Evolutionary conservation across 2,113 vertebrate genomes (phyloP).

Genomic region (Muntiacus muntjak): DNA sequence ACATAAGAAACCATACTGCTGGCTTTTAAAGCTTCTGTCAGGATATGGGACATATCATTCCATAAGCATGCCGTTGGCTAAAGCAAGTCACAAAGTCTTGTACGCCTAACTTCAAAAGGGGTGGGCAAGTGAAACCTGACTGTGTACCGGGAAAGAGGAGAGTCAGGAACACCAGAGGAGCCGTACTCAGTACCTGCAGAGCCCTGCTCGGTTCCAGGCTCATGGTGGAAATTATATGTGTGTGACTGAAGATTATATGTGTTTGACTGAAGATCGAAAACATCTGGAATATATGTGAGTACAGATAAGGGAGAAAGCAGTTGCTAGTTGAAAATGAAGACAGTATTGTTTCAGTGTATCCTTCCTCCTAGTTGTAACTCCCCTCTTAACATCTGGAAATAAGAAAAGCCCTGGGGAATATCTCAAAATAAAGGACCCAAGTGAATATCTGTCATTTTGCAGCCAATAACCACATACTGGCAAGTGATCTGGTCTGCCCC

Average conservation of each 20-base stretch:
- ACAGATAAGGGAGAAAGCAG: not conserved
- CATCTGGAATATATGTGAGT: not conserved
- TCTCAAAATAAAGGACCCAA: not conserved
- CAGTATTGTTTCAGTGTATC: not conserved
- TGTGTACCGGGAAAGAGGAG: not conserved
- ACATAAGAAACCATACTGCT: not conserved
- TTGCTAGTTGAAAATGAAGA: not conserved
- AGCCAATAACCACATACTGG: not conserved
- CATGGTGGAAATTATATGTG: not conserved
- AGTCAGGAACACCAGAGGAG: not conserved
- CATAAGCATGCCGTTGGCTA: not conserved
- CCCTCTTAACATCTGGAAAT: not conserved
- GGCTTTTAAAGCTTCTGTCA: not conserved
- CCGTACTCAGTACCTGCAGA: not conserved
- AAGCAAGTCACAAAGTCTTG: not conserved
- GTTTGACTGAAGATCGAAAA: not conserved
- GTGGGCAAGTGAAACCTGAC: not conserved
- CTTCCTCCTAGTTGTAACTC: constrained; percentile 2
- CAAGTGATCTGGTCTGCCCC: not conserved
- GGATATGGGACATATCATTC: not conserved
- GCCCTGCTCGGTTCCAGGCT: not conserved
- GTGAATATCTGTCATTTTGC: not conserved
- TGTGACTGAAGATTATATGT: not conserved
- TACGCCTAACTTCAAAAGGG: not conserved
- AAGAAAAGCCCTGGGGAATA: not conserved